Evolutionary conservation across 1,140 invertebrate genomes (phyloP), one percentile per base, ranked within the genome.

Genomic region (Tachypleus tridentatus): DNA sequence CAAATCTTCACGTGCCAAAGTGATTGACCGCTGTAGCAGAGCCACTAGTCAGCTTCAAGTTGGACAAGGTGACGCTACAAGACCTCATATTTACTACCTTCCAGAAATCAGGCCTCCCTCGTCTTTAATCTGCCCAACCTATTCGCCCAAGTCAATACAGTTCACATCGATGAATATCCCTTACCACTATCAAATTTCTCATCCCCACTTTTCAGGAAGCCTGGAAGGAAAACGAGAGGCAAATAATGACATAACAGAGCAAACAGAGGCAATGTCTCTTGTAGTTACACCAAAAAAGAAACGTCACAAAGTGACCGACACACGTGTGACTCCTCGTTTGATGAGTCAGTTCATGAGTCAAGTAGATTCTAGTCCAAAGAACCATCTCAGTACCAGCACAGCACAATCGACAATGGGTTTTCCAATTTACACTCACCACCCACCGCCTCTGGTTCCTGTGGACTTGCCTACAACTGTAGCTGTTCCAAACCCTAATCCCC

Each of bases 261-360:
- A 97, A 77, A 94, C 93, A 74, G 93, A 97, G 77, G 77, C 93
- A 0, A 83, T 97, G 8, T 91, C 91, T 72, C 82, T 97, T 67
- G 91, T 97, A 49, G 91, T 97, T 66, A 88, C 89, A 49, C 90
- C 91, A 0, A 96, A 96, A 57, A 94, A 93, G 80, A 97, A 96
- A 80, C 82, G 93, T 29, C 93, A 97, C 75, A 97, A 97, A 85
- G 81, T 97, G 64, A 97, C 93, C 10, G 93, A 97, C 76, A 96
- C 93, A 56, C 83, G 94, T 66, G 90, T 97, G 64, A 96, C 93
- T 7, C 93, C 93, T 4, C 82, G 91, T 64, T 91, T 90, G 52
- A 89, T 93, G 7, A 90, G 87, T 74, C 82, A 89, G 67, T 88
- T 93, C 65, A 76, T 93, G 64, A 87, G 88, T 58, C 63, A 87